A percentile compares a stretch with the other conserved stretches of the same genome.
Conservation (phyloP, 1,140 invertebrate genomes). For the Portunus trituberculatus region DNA sequence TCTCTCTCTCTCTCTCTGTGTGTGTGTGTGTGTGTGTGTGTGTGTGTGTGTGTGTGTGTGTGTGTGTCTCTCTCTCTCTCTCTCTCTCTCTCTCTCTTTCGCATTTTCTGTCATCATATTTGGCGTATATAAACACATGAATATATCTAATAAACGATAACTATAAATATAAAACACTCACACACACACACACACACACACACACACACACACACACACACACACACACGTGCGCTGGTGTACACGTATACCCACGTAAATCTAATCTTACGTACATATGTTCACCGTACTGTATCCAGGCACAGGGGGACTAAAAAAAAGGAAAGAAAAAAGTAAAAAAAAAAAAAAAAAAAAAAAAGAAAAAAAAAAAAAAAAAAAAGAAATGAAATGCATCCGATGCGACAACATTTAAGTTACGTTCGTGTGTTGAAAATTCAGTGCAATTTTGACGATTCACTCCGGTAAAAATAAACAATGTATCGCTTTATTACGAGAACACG, state of each 20-base stretch:
- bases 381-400: neutral
- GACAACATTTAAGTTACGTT: neutral
- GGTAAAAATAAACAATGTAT: neutral
- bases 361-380: no score
- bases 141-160: neutral
- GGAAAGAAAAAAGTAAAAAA: no score
- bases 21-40: neutral
- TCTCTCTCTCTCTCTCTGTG: neutral
- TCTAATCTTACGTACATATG: neutral
- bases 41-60: neutral
- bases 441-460: neutral
- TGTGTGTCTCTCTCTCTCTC: neutral
- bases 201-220: slow-evolving; percentile 9
- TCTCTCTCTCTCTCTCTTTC: slow-evolving; percentile 12
- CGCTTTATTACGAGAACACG: neutral
- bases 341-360: neutral
- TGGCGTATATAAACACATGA: no score
- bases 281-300: no score
- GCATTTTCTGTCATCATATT: neutral
- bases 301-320: no score
- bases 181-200: slow-evolving; percentile 18
- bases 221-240: neutral
- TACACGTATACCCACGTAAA: neutral
- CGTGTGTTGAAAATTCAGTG: neutral
- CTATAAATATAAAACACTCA: neutral